A percentile compares a stretch with the other conserved stretches of the same genome.
Evolutionary conservation across 2,888 invertebrate genomes (phyloP).

Genomic region (Cylloceria caligata): DNA sequence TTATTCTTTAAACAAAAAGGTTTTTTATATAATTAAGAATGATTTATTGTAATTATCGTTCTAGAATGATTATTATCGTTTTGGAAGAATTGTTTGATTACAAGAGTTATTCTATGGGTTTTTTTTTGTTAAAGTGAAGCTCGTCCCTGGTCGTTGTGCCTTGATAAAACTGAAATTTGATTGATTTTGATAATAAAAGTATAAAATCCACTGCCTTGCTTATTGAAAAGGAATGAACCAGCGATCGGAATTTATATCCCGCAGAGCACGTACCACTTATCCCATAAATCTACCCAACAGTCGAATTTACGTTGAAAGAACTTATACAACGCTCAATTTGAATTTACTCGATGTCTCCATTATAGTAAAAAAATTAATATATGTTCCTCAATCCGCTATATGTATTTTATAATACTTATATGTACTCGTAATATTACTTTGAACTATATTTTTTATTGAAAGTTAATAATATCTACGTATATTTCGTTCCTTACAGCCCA

Average conservation of each 20-base stretch:
- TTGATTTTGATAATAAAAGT: constrained; percentile 16
- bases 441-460: not conserved
- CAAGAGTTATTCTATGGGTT: not conserved
- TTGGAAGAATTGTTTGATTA: not conserved
- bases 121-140: not conserved
- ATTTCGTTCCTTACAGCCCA: constrained; percentile 80
- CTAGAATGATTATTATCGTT: not conserved
- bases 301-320: constrained; percentile 13
- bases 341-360: constrained; percentile 23
- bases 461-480: constrained; percentile 34
- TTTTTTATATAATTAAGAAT: not conserved
- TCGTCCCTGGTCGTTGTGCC: not conserved
- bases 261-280: constrained; percentile 15
- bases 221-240: constrained; percentile 23
- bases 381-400: constrained; percentile 2
- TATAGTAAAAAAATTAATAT: constrained; percentile 32
- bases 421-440: constrained; percentile 9
- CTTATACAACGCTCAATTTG: not conserved
- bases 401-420: constrained; percentile 30
- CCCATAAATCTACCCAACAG: not conserved
- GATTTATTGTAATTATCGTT: not conserved
- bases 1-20: too few relatives aligned
- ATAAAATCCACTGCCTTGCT: constrained; percentile 16
- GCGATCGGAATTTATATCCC: constrained; percentile 9
- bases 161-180: not conserved